These are phyloP conservation scores for Disparrhopalites patrizii DNA, from an alignment of 2,888 invertebrate genomes.

Conservation along the genomic window DNA sequence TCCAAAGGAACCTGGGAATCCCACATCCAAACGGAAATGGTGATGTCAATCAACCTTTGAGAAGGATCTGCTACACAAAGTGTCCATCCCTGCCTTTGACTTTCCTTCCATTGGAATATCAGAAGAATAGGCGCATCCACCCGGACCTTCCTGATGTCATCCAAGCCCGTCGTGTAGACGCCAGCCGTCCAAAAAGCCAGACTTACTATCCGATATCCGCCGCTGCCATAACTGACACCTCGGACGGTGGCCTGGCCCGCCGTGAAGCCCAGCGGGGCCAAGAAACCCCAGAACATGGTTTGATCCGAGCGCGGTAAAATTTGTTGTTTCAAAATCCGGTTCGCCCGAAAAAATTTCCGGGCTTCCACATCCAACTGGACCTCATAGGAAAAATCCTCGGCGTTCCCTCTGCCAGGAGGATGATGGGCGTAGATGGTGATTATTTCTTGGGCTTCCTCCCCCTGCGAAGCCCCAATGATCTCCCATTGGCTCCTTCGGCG, in stretches of 20 bases:
- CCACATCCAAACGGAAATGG: no score
- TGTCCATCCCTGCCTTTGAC: slow-evolving; percentile 11
- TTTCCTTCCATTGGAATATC: slow-evolving; percentile 6
- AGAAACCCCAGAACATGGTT: no score
- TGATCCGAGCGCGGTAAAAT: no score
- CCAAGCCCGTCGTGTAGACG: slow-evolving; percentile 9
- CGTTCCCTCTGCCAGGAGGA: neutral
- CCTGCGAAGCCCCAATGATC: slow-evolving; percentile 19
- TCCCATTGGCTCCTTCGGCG: slow-evolving; percentile 6
- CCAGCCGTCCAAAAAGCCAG: slow-evolving; percentile 19
- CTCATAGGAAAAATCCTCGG: neutral
- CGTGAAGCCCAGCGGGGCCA: no score
- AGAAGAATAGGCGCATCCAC: slow-evolving; percentile 10
- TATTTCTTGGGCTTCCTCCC: slow-evolving; percentile 15
- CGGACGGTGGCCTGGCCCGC: no score
- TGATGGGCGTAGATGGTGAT: slow-evolving; percentile 13
- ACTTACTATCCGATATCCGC: no score
- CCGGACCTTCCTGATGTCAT: slow-evolving; percentile 5
- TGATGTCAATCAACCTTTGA: slow-evolving; percentile 1
- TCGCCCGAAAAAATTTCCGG: no score
- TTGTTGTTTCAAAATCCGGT: no score
- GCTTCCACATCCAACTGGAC: neutral
- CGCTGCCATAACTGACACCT: no score
- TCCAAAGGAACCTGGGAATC: no score
- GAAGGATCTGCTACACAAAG: slow-evolving; percentile 15